Evolutionary conservation across 2,113 vertebrate genomes (phyloP).

Genomic region (Caranx ignobilis): DNA sequence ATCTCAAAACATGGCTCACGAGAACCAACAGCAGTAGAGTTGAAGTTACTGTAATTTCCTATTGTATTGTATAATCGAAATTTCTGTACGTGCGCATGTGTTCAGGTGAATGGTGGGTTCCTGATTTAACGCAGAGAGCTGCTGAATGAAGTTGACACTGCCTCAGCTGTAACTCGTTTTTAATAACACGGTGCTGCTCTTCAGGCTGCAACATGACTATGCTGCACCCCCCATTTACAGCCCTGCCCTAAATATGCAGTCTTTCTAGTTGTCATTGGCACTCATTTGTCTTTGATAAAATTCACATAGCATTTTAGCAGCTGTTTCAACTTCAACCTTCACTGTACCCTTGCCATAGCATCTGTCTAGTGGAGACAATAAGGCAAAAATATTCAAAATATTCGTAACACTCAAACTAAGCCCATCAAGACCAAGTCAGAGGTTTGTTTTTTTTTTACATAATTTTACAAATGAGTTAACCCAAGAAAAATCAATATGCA

Average conservation of each 20-base stretch:
- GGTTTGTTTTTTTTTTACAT: neutral
- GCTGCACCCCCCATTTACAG: conserved; percentile 49
- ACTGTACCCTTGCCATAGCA: neutral
- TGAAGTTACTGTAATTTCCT: neutral
- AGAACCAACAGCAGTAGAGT: neutral
- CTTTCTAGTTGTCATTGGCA: conserved; percentile 41
- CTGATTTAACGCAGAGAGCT: conserved; percentile 7
- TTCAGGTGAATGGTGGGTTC: neutral
- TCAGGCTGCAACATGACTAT: conserved; percentile 70
- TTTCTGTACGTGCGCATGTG: neutral
- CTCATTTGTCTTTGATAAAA: neutral
- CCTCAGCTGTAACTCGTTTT: conserved; percentile 42
- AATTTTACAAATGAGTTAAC: neutral
- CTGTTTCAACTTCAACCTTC: neutral
- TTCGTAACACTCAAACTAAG: neutral
- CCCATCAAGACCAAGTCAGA: neutral
- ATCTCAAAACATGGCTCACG: neutral
- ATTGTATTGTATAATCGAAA: neutral
- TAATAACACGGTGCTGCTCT: conserved; percentile 45
- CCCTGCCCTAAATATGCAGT: conserved; percentile 69
- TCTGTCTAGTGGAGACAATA: neutral
- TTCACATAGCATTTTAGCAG: neutral
- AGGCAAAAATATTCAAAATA: neutral
- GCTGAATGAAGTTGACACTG: conserved; percentile 34
- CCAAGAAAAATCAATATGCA: neutral